Base-by-base conservation (phyloP, 2,888 invertebrate species). In the Argyra leucocephala region DNA sequence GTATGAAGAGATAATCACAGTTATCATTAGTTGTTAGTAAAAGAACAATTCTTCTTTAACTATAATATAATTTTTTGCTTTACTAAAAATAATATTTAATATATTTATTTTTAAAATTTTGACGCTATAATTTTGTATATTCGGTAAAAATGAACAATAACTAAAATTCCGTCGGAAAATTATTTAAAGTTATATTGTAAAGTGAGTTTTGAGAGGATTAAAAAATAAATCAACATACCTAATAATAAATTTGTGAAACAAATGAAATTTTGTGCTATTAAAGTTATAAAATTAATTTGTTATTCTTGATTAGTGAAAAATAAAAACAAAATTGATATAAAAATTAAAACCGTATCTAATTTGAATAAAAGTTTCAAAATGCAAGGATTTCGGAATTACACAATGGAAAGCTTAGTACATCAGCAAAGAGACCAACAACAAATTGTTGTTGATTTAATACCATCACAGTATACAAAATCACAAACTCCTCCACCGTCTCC, bases 361-460 rank as follows among this genome's bases (percentile, higher is more conserved):
- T 57, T 23, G 60, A 65, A 59, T 65, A 37, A 62, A 57, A 23
- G 48, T 57, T 36, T 61, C 31, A 76, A 72, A 63, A 81, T 81
- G 81, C 81, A 81, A 73, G 80, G 80, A 75, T 81, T 78, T 71
- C 72, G 80, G 69, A 76, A 77, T 67, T 81, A 81, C 72, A 75
- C 74, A 63, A 74, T 80, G 72, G 80, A 81, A 67, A 74, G 68
- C 67, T 64, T 66, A 23, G 63, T 60, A 18, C 71, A 72, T 67
- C 71, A 72, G 37, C 73, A 68, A 71, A 69, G 67, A 37, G 72
- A 73, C 67, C 81, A 77, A 63, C 78, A 78, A 69, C 82, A 78
- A 65, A 81, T 85, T 65, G 83, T 86, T 10, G 82, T 85, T 68
- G 86, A 86, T 71, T 77, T 86, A 63, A 81, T 85, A 64, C 83